Base-by-base conservation (phyloP, 2,113 vertebrate species). In the Oreotrochilus melanogaster region DNA sequence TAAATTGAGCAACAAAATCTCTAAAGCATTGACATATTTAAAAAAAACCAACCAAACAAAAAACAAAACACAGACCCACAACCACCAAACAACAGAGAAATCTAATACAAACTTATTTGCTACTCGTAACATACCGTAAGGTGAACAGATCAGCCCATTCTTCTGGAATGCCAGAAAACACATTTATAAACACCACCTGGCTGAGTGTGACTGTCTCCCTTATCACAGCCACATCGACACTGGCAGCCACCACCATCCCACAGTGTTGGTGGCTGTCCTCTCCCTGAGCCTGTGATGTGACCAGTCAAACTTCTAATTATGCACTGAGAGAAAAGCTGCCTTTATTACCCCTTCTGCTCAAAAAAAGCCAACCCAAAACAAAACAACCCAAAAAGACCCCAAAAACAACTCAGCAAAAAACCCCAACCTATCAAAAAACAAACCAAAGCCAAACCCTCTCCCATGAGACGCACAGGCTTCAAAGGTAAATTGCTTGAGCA, bases 61-160 rank as follows among this genome's bases (percentile, higher is more conserved):
- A 39, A 39, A 12, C 39, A 39, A 39, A 39, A 39, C 39, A 39
- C 39, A 39, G 12, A 39, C 39, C 24, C 18, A 37, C 2, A 86
- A 51, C 24, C 23, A 51, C 18, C 27, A 85, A 92, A 51, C 71
- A 57, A 57, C 11, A 16, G 45, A 75, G 48, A 85, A 93, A 35
- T 43, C 43, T 42, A 86, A 83, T 84, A 75, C 61, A 64, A 73
- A 84, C 35, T 86, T 80, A 67, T 73, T 76, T 86, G 57, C 39
- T 62, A 67, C 56, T 84, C 51, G 24, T 56, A 76, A 66, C 4
- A 2, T 67, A 69, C 72, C 0, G 6, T 25, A 69, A 72, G n/a
- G 80, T 64, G 35, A 91, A 47, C 18, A 45, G 60, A 73, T 61
- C 86, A 92, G 16, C 28, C 42, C 33, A 60, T 86, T 91, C 65